Conservation (phyloP, 1,140 invertebrate species). For the Tetragonula clypearis region DNA sequence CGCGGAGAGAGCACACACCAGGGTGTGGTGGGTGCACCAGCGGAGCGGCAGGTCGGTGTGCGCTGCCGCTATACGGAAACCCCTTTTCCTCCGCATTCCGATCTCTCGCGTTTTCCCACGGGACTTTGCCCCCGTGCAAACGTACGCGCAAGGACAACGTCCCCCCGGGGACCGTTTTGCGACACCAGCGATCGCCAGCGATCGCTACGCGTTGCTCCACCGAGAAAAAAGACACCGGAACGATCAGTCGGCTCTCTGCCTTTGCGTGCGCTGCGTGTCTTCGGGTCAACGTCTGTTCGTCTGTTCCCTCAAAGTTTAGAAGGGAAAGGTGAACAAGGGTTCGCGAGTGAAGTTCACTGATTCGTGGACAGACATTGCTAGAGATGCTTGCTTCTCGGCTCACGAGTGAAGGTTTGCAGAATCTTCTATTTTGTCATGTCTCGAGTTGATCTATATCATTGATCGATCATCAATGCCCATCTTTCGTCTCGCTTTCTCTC, state of each 20-base stretch:
- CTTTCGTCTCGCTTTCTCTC: too few relatives aligned
- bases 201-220: neutral
- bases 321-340: neutral
- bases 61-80: slow-evolving; percentile 43
- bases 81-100: slow-evolving; percentile 67
- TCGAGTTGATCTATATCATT: too few relatives aligned
- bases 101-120: slow-evolving; percentile 68
- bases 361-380: too few relatives aligned
- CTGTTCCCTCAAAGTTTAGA: neutral
- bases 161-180: slow-evolving; percentile 63
- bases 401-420: too few relatives aligned
- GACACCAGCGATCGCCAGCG: slow-evolving; percentile 56
- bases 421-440: too few relatives aligned
- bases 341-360: too few relatives aligned
- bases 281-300: neutral
- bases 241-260: neutral
- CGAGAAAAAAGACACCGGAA: neutral
- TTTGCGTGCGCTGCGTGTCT: neutral
- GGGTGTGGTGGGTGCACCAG: slow-evolving; percentile 30
- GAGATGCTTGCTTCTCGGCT: too few relatives aligned
- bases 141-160: slow-evolving; percentile 64
- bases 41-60: neutral
- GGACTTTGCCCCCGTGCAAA: slow-evolving; percentile 53
- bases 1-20: neutral
- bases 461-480: too few relatives aligned